These are phyloP conservation scores for Ectropis crepuscularia DNA, from an alignment of 2,888 invertebrate genomes.

Conservation along the genomic window DNA sequence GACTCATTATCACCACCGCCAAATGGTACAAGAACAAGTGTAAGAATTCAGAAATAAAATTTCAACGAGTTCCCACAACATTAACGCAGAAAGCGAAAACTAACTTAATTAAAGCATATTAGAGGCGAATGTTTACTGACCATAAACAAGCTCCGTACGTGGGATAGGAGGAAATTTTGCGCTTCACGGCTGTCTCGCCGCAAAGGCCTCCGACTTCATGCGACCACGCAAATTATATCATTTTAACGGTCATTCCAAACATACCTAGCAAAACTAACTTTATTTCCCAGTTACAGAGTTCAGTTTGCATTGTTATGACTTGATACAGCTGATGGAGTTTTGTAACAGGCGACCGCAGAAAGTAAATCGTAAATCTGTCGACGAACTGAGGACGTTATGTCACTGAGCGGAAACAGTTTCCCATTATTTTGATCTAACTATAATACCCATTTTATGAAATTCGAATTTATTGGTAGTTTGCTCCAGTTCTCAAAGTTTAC, in stretches of 20 bases:
- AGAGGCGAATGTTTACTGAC: constrained; percentile 19
- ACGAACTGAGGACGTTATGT: constrained; percentile 58
- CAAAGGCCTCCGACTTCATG: constrained; percentile 57
- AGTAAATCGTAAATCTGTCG: constrained; percentile 66
- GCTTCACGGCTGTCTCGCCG: constrained; percentile 53
- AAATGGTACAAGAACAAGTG: not conserved
- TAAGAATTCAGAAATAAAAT: not conserved
- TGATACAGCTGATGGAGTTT: constrained; percentile 48
- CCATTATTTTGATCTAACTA: constrained; percentile 42
- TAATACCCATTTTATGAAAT: constrained; percentile 16
- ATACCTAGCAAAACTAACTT: constrained; percentile 42
- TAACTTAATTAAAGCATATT: constrained; percentile 19
- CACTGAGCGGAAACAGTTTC: constrained; percentile 54
- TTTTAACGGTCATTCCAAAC: constrained; percentile 51
- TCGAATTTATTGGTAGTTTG: not conserved
- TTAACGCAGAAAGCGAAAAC: constrained; percentile 15
- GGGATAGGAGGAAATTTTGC: constrained; percentile 46
- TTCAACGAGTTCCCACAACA: constrained; percentile 9
- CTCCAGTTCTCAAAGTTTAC: constrained; percentile 1
- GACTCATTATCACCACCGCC: not conserved
- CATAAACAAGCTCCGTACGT: constrained; percentile 43
- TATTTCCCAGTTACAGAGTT: constrained; percentile 32
- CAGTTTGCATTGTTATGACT: constrained; percentile 26
- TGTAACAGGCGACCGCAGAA: constrained; percentile 65
- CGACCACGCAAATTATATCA: constrained; percentile 69